A percentile compares a stretch with the other conserved stretches of the same genome.
phyloP scores from a whole-genome alignment of 2,888 invertebrate genomes.

The Parnassius smintheus region DNA sequence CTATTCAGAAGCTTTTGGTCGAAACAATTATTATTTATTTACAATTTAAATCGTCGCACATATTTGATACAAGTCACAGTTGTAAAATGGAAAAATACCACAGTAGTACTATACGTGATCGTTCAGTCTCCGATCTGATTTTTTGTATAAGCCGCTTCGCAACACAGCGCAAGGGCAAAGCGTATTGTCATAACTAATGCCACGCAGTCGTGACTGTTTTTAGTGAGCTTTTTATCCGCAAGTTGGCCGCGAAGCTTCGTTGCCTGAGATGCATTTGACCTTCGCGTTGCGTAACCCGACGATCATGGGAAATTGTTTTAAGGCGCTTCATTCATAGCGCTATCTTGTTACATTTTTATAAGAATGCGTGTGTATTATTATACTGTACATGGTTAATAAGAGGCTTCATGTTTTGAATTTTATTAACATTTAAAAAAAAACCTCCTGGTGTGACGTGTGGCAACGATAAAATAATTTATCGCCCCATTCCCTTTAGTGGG shows the following conservation, averaged over 20 bases:
- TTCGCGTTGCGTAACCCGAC: conserved; percentile 15
- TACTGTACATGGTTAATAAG: too few relatives aligned
- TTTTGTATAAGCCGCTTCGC: conserved; percentile 3
- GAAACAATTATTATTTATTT: too few relatives aligned
- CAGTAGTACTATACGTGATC: neutral
- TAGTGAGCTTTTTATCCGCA: conserved; percentile 12
- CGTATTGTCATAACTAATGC: conserved; percentile 8
- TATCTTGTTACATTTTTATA: conserved; percentile 10
- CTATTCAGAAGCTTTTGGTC: too few relatives aligned
- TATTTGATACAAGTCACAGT: too few relatives aligned
- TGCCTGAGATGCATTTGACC: conserved; percentile 13
- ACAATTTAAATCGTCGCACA: too few relatives aligned
- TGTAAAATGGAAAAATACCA: neutral
- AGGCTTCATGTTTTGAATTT: too few relatives aligned
- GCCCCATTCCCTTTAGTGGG: too few relatives aligned
- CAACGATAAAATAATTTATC: too few relatives aligned
- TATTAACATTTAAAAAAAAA: too few relatives aligned
- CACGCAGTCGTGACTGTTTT: conserved; percentile 11
- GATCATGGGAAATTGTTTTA: conserved; percentile 19
- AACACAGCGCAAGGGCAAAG: conserved; percentile 3
- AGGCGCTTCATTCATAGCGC: conserved; percentile 4
- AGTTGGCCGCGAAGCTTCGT: conserved; percentile 7
- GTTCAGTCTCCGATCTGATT: neutral
- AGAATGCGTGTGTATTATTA: too few relatives aligned
- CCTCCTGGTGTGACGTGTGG: neutral